Base-by-base conservation (phyloP, 2,888 invertebrate species). In the Abscondita cerata region DNA sequence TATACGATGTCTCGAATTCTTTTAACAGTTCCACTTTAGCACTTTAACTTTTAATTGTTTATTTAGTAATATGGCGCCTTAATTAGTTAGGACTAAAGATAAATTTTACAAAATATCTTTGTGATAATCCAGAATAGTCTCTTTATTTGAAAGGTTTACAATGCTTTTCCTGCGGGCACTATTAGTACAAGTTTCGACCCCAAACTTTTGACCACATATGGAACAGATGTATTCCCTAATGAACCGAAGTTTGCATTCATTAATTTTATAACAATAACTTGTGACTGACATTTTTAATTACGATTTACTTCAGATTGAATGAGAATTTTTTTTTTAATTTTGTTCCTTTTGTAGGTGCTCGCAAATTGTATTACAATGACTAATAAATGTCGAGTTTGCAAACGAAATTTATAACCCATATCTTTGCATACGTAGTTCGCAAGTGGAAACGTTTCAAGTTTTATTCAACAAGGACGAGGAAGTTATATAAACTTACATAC, bases 401-500 rank as follows among this genome's bases (percentile, higher is more conserved):
- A 40, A 40, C 8, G 12, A 31, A 44, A 60, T 53, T 19, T 54
- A 50, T 54, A 48, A 41, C 54, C 33, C 55, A 52, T 47, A 55
- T 55, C 38, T 57, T 62, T 57, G 40, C 59, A 58, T 64, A 64
- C 57, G 56, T 58, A 59, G 64, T 66, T 66, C 60, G 58, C 55
- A 59, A 67, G 57, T 65, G 38, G 63, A 54, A 58, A 58, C 55
- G 57, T 48, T 18, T 56, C 44, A 66, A 64, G 59, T 53, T 62
- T 64, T 46, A 44, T 47, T 50, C 58, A 71, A 72, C 70, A 66
- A 69, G 72, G 70, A 74, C 71, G 61, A 69, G 69, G 74, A 73
- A 56, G 73, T 75, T 75, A 72, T 72, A 73, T 74, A 76, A 75
- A 75, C 74, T 75, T 75, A 72, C 74, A 75, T 76, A 75, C 73